Evolutionary conservation across 2,888 invertebrate genomes (phyloP).

Genomic region (Cataglyphis livida): DNA sequence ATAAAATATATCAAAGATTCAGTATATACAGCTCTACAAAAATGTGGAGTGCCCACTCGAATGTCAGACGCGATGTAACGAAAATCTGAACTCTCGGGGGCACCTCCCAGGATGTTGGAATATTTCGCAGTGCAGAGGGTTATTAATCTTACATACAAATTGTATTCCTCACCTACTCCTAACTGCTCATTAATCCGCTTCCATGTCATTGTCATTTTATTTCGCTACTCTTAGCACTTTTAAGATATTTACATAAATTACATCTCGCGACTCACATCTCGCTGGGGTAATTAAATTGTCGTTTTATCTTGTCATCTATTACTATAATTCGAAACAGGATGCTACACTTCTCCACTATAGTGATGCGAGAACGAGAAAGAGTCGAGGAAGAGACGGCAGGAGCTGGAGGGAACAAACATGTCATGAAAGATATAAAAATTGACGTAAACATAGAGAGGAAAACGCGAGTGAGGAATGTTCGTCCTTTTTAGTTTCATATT

Average conservation of each 20-base stretch:
- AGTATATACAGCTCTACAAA: no score
- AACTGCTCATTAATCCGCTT: constrained; percentile 75
- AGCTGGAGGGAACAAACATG: not conserved
- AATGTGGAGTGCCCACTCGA: not conserved
- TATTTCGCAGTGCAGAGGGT: constrained; percentile 51
- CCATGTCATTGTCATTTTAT: constrained; percentile 77
- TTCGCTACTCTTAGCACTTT: constrained; percentile 58
- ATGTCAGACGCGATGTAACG: not conserved
- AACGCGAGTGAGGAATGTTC: not conserved
- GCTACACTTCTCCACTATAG: constrained; percentile 56
- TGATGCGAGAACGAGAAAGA: constrained; percentile 39
- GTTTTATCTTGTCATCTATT: constrained; percentile 77
- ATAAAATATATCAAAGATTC: not conserved
- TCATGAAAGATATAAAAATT: not conserved
- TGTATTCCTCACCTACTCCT: constrained; percentile 79
- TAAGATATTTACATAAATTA: constrained; percentile 73
- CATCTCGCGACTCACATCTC: constrained; percentile 73
- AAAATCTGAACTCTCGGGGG: constrained; percentile 66
- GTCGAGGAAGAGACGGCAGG: not conserved
- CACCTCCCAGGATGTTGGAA: constrained; percentile 82
- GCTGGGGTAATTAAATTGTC: constrained; percentile 67
- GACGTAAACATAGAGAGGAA: not conserved
- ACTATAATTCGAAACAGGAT: constrained; percentile 74
- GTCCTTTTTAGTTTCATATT: not conserved
- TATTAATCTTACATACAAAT: constrained; percentile 58